Evolutionary conservation across 2,113 vertebrate genomes (phyloP), one percentile per base, ranked within the genome.

Genomic region (Pygoscelis antarcticus): DNA sequence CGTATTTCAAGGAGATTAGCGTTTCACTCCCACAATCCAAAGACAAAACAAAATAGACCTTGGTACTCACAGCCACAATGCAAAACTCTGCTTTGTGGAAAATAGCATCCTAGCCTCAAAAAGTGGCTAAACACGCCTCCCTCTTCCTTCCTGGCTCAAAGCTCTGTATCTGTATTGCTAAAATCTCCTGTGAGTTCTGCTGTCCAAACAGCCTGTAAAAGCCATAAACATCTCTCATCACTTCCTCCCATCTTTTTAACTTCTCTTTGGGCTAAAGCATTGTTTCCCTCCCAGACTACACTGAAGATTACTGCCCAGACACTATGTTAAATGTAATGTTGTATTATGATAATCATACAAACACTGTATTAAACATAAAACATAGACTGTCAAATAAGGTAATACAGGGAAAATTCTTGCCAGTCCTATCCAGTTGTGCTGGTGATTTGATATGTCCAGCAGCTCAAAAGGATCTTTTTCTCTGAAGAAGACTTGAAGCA

Each of bases 41-140:
- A 93, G 87, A 75, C 77, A 94, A 95, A 91, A 83, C 49, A 77
- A 87, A 95, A 83, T 60, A 95, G 94, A 87, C 69, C 83, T 58
- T 8, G 18, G 21, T 86, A 29, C 51, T 54, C 44, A 18, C 65
- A 95, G 81, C 38, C 70, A 75, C 61, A 26, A 38, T 64, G 77
- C 57, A 87, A 57, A 96, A 38, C 38, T 83, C 62, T 64, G 83
- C 60, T 71, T 92, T 78, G 68, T 25, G 61, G 81, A 78, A 89
- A 96, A 91, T 30, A 95, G 89, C 89, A 93, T 74, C 42, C 47
- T 17, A 66, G 55, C 52, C 77, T 87, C 68, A 62, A 42, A 75
- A 62, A 66, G 81, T 23, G n/a, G 69, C 61, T 95, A 83, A 94
- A 89, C 18, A 70, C 0, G 0, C 42, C 69, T 81, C 68, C 58